These are phyloP conservation scores for Heterochromis multidens DNA, from an alignment of 2,113 vertebrate species.

Conservation along the genomic window DNA sequence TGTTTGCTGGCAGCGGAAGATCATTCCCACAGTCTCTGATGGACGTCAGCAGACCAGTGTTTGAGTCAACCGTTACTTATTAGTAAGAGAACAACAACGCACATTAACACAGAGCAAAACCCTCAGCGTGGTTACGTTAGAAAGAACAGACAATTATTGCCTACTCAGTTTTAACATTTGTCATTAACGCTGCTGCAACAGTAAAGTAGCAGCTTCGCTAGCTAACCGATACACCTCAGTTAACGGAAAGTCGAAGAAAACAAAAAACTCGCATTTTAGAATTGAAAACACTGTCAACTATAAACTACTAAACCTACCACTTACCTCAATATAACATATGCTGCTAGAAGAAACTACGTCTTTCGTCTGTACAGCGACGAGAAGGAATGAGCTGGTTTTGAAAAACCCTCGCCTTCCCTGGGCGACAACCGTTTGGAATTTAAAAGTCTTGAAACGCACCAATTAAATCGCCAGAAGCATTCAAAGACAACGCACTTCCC, in stretches of 20 bases:
- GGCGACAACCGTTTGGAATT: slow-evolving; percentile 62
- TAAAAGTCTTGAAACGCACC: slow-evolving; percentile 63
- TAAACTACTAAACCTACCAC: not conserved
- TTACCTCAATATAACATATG: slow-evolving; percentile 29
- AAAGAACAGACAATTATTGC: not conserved
- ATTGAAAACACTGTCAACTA: not conserved
- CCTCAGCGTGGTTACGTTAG: not conserved
- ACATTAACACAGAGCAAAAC: not conserved
- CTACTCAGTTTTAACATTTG: not conserved
- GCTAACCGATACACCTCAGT: not conserved
- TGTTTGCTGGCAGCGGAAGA: not conserved
- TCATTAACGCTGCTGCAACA: not conserved
- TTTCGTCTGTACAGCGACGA: not conserved
- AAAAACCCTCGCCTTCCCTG: not conserved
- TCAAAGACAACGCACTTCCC: slow-evolving; percentile 34
- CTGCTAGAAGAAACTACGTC: not conserved
- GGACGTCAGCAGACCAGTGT: not conserved
- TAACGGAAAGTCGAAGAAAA: not conserved
- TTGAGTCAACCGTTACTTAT: not conserved
- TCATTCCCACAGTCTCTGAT: not conserved
- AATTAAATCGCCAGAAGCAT: slow-evolving; percentile 44
- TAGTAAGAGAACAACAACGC: not conserved
- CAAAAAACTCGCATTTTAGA: not conserved
- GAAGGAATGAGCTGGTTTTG: not conserved
- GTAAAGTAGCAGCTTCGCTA: not conserved